Base-by-base conservation (phyloP, 2,888 invertebrate species). In the Druceiella hillmani region DNA sequence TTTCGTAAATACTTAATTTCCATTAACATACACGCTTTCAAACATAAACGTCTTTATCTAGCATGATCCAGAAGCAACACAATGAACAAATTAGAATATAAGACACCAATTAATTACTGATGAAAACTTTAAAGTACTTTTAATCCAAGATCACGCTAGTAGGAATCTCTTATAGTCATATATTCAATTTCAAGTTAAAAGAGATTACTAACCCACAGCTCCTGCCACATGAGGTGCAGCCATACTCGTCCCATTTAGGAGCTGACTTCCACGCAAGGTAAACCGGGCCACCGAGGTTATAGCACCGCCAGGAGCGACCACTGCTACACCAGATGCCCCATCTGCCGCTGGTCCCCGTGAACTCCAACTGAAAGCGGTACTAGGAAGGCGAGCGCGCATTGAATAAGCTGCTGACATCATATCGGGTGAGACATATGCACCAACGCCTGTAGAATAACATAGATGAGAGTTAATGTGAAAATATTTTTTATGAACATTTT, bases 221-320 rank as follows among this genome's bases (percentile, higher is more conserved):
- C 98, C 98, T 30, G 93, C 87, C 2, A 92, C 94, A 66, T 97
- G 95, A 1, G 98, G 98, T 1, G 95, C 88, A 6, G 94, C 87
- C 98, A 99, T 99, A 40, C 94, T 95, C 1, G 97, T 98, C 15
- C 97, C 98, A 63, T 97, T 97, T 90, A 97, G 91, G 6, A 98
- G 75, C 58, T 94, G 93, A 22, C 79, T 77, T 55, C 82, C 81
- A 42, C 89, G 75, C 49, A 97, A 73, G 0, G 92, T 91, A 64
- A 90, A 99, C 55, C 69, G 67, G 44, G 97, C 90, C 15, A 98
- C 94, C 9, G 92, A 88, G 2, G 94, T 85, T 45, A 94, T 88
- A 14, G 95, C 95, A 26, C 88, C 94, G 34, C 95, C 94, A 14
- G 95, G 95, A 26, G 98, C 98, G 66, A 90, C 90, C 6, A 98